Conservation (phyloP, 92 coral and sea anemone species). For the Palythoa heliodiscus region DNA sequence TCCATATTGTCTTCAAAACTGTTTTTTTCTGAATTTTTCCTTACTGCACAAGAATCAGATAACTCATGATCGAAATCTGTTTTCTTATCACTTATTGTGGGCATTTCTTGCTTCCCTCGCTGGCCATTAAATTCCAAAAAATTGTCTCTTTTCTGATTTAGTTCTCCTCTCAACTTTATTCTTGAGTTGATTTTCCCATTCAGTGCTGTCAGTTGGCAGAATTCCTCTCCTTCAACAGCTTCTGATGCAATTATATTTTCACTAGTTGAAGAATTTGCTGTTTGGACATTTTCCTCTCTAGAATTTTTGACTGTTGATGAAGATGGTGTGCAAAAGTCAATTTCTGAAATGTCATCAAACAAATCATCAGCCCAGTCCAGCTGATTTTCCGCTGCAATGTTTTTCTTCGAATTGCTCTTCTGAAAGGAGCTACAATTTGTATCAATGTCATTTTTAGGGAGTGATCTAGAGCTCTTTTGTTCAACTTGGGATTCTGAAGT, state of each 20-base stretch:
- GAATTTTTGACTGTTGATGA: background rate
- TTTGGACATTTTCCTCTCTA: background rate
- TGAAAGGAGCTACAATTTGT: background rate
- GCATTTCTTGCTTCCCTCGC: background rate
- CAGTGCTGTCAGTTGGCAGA: conserved; percentile 20
- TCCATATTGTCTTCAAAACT: background rate
- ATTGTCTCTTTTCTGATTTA: background rate
- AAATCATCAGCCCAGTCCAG: conserved; percentile 41
- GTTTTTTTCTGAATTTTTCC: background rate
- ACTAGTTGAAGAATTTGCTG: background rate
- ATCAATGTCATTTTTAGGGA: background rate
- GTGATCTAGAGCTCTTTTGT: background rate
- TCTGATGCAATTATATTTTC: background rate
- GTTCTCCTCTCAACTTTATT: background rate
- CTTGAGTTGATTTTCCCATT: background rate
- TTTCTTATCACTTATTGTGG: background rate
- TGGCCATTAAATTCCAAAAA: background rate
- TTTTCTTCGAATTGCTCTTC: background rate
- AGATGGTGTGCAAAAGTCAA: background rate
- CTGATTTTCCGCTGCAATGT: background rate
- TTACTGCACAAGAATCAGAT: background rate
- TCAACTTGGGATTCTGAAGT: background rate
- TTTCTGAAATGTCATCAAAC: conserved; percentile 22
- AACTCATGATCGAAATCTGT: background rate
- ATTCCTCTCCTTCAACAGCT: background rate